These are phyloP conservation scores for Nixonia krombeini DNA, from an alignment of 1,140 invertebrate genomes.

Conservation along the genomic window DNA sequence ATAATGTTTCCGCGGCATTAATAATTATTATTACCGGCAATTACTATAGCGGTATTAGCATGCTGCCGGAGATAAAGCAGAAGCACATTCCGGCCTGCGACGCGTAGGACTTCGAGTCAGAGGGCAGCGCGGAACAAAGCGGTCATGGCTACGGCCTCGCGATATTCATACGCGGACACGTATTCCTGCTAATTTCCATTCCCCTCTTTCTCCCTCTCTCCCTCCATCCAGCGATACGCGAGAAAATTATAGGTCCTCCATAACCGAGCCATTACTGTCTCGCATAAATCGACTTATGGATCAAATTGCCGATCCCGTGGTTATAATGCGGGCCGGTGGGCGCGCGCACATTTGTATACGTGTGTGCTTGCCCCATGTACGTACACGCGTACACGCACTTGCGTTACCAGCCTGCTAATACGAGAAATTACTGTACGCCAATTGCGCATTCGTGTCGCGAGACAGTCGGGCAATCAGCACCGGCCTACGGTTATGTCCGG, in stretches of 20 bases:
- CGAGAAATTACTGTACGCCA: slow-evolving; percentile 21
- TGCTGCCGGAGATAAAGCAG: slow-evolving; percentile 28
- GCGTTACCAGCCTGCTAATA: slow-evolving; percentile 6
- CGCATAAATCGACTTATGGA: slow-evolving; percentile 32
- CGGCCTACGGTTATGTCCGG: background rate
- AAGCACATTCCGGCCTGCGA: slow-evolving; percentile 17
- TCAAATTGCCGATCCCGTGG: slow-evolving; percentile 29
- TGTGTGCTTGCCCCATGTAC: slow-evolving; percentile 9
- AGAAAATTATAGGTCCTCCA: slow-evolving; percentile 34
- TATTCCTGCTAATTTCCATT: slow-evolving; percentile 28
- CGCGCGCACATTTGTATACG: too few relatives aligned
- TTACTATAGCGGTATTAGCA: slow-evolving; percentile 26
- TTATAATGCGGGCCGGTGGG: too few relatives aligned
- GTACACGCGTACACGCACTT: slow-evolving; percentile 8
- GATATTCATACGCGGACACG: slow-evolving; percentile 15
- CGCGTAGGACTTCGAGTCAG: slow-evolving; percentile 3
- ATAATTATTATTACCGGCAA: slow-evolving; percentile 40
- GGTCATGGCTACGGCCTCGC: slow-evolving; percentile 1
- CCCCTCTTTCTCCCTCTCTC: slow-evolving; percentile 10
- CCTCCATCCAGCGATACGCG: slow-evolving; percentile 12
- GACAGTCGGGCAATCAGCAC: slow-evolving; percentile 1
- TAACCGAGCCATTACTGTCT: slow-evolving; percentile 29
- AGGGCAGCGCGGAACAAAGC: slow-evolving; percentile 1
- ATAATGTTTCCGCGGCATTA: slow-evolving; percentile 37
- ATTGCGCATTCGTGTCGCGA: slow-evolving; percentile 15